Base-by-base conservation (phyloP, 1,140 invertebrate genomes). In the Penaeus vannamei region DNA sequence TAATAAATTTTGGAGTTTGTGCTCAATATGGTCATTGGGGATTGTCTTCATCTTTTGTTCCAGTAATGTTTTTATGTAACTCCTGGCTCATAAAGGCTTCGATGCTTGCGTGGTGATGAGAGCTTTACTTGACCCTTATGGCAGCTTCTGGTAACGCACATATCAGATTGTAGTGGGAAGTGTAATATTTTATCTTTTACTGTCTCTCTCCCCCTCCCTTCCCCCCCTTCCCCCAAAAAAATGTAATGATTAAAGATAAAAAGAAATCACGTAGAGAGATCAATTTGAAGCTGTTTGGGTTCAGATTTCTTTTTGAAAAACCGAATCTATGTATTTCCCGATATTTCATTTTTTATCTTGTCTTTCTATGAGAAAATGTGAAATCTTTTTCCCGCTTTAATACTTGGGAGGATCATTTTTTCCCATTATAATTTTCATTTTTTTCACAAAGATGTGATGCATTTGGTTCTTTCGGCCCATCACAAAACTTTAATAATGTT, bases 71-170 rank as follows among this genome's bases (percentile, higher is more conserved):
- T 60, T 84, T 84, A 46, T 84, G 61, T 84, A 84, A 84, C 61
- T 84, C 60, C 36, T 66, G 61, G 69, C 23, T 64, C 76, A 79
- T 66, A 59, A 87, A 66, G 85, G 85, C 85, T 81, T 87, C 46
- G 85, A 62, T 81, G 85, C 61, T 64, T 87, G 85, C 53, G 79
- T 81, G 85, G 85, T 87, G 60, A 87, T 66, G 85, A 85, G 84
- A 87, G 77, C 77, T 87, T 87, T 64, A 66, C 29, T 29, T 59
- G 82, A 26, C 85, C 77, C 85, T 66, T 53, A 80, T 79, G 85
- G 85, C 85, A 87, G 85, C 85, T 81, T 87, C 85, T 87, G 85
- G 85, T 81, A 81, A 72, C 66, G 85, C 85, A 81, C 85, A 87
- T 81, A 81, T 87, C 85, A 87, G 85, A 87, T 53, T 61, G 46